A percentile compares a stretch with the other conserved stretches of the same genome.
Evolutionary conservation across 2,113 vertebrate species (phyloP).

Genomic region (Solenodon paradoxus): DNA sequence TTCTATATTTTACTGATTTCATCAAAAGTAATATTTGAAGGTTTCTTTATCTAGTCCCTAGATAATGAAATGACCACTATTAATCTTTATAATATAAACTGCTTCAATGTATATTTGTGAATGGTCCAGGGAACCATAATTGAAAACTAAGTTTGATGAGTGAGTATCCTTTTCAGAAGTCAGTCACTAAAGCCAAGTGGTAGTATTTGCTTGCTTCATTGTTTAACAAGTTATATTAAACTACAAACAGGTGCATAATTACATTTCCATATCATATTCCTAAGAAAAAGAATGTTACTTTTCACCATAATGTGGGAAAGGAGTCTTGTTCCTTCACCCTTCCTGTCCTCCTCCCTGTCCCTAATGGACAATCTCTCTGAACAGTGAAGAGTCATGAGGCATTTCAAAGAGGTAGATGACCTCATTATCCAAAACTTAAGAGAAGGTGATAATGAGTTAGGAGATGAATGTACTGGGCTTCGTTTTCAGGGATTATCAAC

Average conservation of each 20-base stretch:
- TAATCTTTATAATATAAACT: slow-evolving; percentile 75
- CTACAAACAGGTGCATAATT: slow-evolving; percentile 63
- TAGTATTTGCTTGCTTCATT: slow-evolving; percentile 70
- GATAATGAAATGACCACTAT: slow-evolving; percentile 74
- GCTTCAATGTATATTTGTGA: slow-evolving; percentile 67
- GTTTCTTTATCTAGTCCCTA: slow-evolving; percentile 54
- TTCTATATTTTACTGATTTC: slow-evolving; percentile 33
- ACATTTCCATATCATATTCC: slow-evolving; percentile 62
- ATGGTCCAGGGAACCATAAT: slow-evolving; percentile 75
- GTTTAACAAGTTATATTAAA: slow-evolving; percentile 76
- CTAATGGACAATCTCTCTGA: not conserved
- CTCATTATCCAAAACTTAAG: slow-evolving; percentile 57
- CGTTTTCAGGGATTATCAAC: slow-evolving; percentile 58
- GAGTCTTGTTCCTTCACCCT: slow-evolving; percentile 30
- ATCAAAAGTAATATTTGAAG: slow-evolving; percentile 51
- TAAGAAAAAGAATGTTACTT: not conserved
- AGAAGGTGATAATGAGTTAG: slow-evolving; percentile 42
- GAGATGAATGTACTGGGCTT: not conserved
- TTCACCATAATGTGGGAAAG: not conserved
- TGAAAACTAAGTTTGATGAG: slow-evolving; percentile 79
- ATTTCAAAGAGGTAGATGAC: slow-evolving; percentile 57
- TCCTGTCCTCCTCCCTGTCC: slow-evolving; percentile 16
- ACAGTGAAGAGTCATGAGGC: slow-evolving; percentile 18
- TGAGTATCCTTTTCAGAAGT: slow-evolving; percentile 63
- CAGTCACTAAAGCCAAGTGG: slow-evolving; percentile 72